These are phyloP conservation scores for Amphipyra tragopoginis DNA, from an alignment of 2,888 invertebrate genomes.

Conservation along the genomic window DNA sequence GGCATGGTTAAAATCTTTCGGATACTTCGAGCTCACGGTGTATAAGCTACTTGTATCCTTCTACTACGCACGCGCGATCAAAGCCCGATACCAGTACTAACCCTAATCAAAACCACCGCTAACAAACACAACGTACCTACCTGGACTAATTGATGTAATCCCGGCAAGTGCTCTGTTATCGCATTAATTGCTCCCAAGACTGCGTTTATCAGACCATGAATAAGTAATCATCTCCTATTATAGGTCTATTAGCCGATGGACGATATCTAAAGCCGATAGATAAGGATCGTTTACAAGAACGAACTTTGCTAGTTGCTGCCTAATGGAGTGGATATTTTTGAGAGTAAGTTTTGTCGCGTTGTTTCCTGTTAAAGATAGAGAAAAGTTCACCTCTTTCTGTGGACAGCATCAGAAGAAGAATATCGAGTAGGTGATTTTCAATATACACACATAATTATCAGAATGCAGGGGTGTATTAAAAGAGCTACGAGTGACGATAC, in stretches of 20 bases:
- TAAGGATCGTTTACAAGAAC: constrained; percentile 18
- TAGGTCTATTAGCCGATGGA: constrained; percentile 19
- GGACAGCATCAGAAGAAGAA: no score
- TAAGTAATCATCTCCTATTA: constrained; percentile 34
- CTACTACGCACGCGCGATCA: constrained; percentile 12
- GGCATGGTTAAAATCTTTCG: no score
- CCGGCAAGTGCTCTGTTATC: constrained; percentile 30
- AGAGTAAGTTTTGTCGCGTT: background rate
- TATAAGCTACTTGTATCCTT: no score
- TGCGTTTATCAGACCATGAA: constrained; percentile 28
- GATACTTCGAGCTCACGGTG: no score
- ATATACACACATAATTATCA: no score
- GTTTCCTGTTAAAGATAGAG: no score
- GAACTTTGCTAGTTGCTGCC: constrained; percentile 11
- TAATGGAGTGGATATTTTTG: constrained; percentile 6
- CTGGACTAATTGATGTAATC: constrained; percentile 36
- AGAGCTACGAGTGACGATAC: no score
- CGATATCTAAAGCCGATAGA: constrained; percentile 21
- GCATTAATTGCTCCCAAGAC: constrained; percentile 31
- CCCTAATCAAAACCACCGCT: constrained; percentile 19
- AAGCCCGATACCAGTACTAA: background rate
- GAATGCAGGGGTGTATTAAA: no score
- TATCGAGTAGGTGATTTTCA: no score
- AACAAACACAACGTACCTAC: constrained; percentile 19
- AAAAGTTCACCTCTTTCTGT: no score